phyloP scores from a whole-genome alignment of 1,140 invertebrate species.

The Cylas formicarius region DNA sequence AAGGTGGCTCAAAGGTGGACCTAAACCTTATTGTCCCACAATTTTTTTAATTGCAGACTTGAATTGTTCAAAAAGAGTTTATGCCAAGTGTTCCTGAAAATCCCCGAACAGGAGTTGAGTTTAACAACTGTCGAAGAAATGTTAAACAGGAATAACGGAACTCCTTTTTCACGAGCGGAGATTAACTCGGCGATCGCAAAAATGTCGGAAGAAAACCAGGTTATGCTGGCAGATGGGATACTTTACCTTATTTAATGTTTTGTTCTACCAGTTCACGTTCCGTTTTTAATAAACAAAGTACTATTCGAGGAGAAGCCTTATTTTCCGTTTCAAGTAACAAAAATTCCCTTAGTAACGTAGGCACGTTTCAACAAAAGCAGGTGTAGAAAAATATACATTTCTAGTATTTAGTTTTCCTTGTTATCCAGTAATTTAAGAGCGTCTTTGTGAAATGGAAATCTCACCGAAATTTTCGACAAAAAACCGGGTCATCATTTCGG shows the following conservation, averaged over 20 bases:
- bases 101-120: slow-evolving; percentile 59
- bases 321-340: no score
- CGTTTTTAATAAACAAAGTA: no score
- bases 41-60: slow-evolving; percentile 45
- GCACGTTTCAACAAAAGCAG: no score
- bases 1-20: neutral
- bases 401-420: no score
- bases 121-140: slow-evolving; percentile 52
- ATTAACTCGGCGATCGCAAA: slow-evolving; percentile 66
- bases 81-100: slow-evolving; percentile 59
- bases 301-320: no score
- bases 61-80: slow-evolving; percentile 57
- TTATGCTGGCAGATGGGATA: slow-evolving; percentile 84
- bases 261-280: no score
- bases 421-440: no score
- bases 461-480: no score
- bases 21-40: neutral
- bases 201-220: slow-evolving; percentile 85
- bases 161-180: slow-evolving; percentile 64
- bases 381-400: no score
- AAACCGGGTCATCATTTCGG: no score
- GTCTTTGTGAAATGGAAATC: no score
- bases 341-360: no score
- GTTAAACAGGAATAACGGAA: slow-evolving; percentile 52
- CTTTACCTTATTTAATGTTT: slow-evolving; percentile 73